Evolutionary conservation across 2,888 invertebrate genomes (phyloP).

Genomic region (Oligia fasciuncula): DNA sequence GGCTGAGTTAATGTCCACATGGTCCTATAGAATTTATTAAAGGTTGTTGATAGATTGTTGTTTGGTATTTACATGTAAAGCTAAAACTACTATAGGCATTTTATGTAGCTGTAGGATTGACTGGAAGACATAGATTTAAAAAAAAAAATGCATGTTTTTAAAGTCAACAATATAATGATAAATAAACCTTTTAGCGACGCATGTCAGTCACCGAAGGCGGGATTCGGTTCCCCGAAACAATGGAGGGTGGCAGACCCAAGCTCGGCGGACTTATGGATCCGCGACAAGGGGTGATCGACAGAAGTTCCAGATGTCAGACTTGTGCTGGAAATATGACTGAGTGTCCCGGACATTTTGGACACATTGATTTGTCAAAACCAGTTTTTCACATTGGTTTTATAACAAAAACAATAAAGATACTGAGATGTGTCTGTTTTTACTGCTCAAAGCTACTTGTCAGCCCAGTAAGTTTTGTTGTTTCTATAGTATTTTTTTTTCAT

Average conservation of each 20-base stretch:
- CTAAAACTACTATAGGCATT: background rate
- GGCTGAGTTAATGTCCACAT: background rate
- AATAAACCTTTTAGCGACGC: constrained; percentile 92
- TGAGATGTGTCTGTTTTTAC: constrained; percentile 99
- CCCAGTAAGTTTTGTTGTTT: constrained; percentile 92
- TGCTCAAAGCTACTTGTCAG: constrained; percentile 99
- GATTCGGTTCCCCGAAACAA: constrained; percentile 98
- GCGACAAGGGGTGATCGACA: constrained; percentile 98
- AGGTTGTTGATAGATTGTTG: background rate
- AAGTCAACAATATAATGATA: background rate
- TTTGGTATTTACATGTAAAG: background rate
- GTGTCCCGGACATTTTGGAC: constrained; percentile 99
- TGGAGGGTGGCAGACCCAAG: constrained; percentile 99
- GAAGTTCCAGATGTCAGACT: constrained; percentile 97
- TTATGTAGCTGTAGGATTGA: background rate
- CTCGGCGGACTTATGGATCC: constrained; percentile 99
- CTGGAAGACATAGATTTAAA: background rate
- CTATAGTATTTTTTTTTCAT: constrained; percentile 2
- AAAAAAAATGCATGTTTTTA: background rate
- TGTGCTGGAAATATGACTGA: constrained; percentile 99
- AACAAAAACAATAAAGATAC: constrained; percentile 98
- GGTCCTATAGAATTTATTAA: background rate
- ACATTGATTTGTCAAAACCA: constrained; percentile 99
- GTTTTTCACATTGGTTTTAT: constrained; percentile 99
- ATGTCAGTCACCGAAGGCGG: constrained; percentile 99